Evolutionary conservation across 1,140 invertebrate species (phyloP).

Genomic region (Arion vulgaris): DNA sequence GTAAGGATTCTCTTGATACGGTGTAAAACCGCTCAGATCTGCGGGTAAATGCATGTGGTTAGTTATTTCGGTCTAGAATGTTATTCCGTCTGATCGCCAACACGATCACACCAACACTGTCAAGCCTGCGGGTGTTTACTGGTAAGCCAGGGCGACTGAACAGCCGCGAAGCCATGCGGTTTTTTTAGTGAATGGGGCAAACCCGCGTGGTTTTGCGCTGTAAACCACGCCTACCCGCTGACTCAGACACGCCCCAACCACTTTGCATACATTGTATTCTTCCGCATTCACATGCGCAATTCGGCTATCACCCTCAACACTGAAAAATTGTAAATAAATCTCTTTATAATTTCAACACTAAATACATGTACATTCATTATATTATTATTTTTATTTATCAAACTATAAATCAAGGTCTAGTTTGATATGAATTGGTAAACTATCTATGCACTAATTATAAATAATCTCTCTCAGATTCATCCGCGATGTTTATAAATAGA

Average conservation of each 20-base stretch:
- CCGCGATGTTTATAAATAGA: not conserved
- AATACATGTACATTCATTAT: not conserved
- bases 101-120: constrained; percentile 15
- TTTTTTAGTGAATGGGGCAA: constrained; percentile 56
- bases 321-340: not conserved
- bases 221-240: constrained; percentile 63
- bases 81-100: not conserved
- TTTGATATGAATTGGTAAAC: not conserved
- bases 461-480: not conserved
- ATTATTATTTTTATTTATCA: not conserved
- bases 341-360: not conserved
- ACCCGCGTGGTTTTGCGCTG: constrained; percentile 55
- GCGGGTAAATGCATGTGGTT: constrained; percentile 72
- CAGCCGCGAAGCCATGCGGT: constrained; percentile 60
- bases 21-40: constrained; percentile 72
- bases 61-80: not conserved
- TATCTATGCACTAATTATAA: not conserved
- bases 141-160: not conserved
- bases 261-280: constrained; percentile 37
- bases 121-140: constrained; percentile 9
- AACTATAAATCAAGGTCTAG: not conserved
- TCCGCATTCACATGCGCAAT: constrained; percentile 9
- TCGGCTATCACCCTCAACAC: not conserved
- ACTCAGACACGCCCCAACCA: constrained; percentile 50
- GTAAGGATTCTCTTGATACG: constrained; percentile 66